These are phyloP conservation scores for Coracias cyanogaster DNA, from an alignment of 2,797 vertebrate species.

Conservation along the genomic window DNA sequence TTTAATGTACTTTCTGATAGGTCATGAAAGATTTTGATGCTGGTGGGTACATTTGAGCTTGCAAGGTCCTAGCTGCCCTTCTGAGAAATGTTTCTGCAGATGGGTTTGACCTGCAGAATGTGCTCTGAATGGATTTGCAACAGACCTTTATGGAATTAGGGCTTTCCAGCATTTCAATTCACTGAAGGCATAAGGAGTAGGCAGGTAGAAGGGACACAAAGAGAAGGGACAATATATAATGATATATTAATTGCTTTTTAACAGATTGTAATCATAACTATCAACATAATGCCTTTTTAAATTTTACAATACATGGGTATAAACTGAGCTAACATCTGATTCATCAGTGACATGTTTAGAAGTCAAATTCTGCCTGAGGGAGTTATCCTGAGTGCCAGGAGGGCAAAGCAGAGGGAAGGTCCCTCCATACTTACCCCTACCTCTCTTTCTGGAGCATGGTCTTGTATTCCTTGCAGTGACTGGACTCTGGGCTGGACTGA, in stretches of 20 bases:
- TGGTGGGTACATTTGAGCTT: background rate
- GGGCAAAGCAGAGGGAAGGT: background rate
- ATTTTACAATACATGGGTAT: background rate
- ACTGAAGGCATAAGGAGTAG: background rate
- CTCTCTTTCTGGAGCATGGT: background rate
- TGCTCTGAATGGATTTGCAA: background rate
- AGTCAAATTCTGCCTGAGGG: background rate
- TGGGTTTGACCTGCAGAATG: background rate
- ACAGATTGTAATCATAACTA: background rate
- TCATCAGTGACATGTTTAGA: background rate
- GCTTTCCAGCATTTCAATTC: background rate
- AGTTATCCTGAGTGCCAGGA: background rate
- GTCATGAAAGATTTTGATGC: background rate
- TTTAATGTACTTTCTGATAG: background rate
- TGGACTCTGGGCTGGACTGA: background rate
- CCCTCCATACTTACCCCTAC: background rate
- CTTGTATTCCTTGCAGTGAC: background rate
- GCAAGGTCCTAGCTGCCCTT: background rate
- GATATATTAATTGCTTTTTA: background rate
- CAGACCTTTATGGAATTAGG: fast-evolving
- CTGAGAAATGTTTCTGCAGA: background rate
- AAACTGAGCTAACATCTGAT: background rate
- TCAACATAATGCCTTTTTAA: background rate
- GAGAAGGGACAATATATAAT: background rate
- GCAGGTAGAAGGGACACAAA: background rate